Base-by-base conservation (phyloP, 2,113 vertebrate genomes). In the Amblyopsis rosae region DNA sequence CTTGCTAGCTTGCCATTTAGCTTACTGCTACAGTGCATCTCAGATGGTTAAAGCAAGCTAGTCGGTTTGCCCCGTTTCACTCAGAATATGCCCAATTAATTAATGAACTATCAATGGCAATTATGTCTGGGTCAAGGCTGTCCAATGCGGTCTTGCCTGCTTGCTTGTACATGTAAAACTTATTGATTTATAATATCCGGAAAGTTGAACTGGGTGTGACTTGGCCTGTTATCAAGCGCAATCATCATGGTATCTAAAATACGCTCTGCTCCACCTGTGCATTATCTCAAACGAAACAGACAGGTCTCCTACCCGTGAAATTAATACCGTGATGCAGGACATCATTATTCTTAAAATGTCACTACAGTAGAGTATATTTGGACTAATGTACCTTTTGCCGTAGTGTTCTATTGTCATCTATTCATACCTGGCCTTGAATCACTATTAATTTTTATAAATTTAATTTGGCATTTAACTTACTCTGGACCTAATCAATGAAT, bases 131-230 rank as follows among this genome's bases (percentile, higher is more conserved):
- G 0, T 54, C 35, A 8, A 47, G 17, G 35, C 11, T 11, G 12
- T 65, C 45, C 12, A 19, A 11, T 45, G 33, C 9, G 35, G 58
- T 59, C 4, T 33, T 13, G 6, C 3, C 45, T 70, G 47, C 19
- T 59, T 45, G 33, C 62, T 41, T 55, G 8, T 8, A 46, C 51
- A 19, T 41, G 48, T 11, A 0, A 41, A 12, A 50, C 66, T 17
- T 12, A 50, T 68, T 3, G 73, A 72, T 66, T 54, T 1, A 13
- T 41, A 19, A 56, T 17, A n/a, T 11, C 16, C 19, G 16, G 32
- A 6, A 13, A 59, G n/a, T 69, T 54, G 49, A 59, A n/a, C 80
- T 67, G 87, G 89, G 86, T 86, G 86, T 86, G 84, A 83, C 87
- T 69, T 64, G 64, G 74, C 68, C 61, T 1, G 12, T 11, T 51